These are phyloP conservation scores for Ceyx erithaca DNA, from an alignment of 2,797 vertebrate species.

Conservation along the genomic window DNA sequence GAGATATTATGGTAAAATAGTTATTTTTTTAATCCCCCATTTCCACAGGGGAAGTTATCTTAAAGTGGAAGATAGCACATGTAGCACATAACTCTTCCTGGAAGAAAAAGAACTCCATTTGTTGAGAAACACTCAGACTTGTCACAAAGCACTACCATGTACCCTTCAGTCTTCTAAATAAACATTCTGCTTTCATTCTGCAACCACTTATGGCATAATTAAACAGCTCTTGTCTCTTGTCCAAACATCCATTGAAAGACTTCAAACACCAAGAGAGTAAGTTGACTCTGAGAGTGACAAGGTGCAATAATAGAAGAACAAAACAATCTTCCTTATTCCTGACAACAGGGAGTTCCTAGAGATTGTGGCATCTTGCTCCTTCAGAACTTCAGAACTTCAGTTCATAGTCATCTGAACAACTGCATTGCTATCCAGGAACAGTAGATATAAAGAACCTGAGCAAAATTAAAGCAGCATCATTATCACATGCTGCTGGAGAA, in stretches of 20 bases:
- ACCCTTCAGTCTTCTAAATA: conserved; percentile 22
- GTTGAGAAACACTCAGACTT: conserved; percentile 5
- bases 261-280: neutral
- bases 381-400: neutral
- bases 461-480: neutral
- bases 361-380: neutral
- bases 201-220: neutral
- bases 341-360: neutral
- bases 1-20: neutral
- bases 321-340: neutral
- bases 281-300: neutral
- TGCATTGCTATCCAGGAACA: neutral
- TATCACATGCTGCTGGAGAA: neutral
- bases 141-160: neutral
- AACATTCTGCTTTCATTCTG: conserved; percentile 18
- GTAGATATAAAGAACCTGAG: neutral
- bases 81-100: neutral
- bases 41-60: neutral
- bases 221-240: conserved; percentile 30
- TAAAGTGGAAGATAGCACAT: neutral
- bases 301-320: neutral
- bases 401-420: neutral
- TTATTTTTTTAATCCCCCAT: neutral
- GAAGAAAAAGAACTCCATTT: neutral
- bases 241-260: conserved; percentile 28